Evolutionary conservation across 2,888 invertebrate species (phyloP).

Genomic region (Calameuta idolon): DNA sequence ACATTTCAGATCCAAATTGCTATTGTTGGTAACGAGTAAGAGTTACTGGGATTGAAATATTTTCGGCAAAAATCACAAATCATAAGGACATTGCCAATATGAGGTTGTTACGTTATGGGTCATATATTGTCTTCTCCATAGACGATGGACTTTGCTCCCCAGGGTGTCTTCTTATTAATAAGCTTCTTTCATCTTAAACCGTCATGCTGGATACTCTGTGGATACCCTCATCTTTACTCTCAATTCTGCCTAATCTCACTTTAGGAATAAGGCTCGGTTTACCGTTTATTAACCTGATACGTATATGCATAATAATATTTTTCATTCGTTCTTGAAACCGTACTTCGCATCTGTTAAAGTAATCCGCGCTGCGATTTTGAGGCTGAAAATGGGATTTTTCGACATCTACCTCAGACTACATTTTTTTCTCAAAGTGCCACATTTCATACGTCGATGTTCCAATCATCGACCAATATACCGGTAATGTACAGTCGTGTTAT

Average conservation of each 20-base stretch:
- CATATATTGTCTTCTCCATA: neutral
- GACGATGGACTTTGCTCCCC: neutral
- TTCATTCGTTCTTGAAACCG: neutral
- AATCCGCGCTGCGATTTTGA: too few species aligned
- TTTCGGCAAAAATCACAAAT: conserved; percentile 13
- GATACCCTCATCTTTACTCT: neutral
- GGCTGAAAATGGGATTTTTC: too few species aligned
- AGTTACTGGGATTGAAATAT: conserved; percentile 3
- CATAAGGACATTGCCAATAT: conserved; percentile 11
- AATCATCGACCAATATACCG: too few species aligned
- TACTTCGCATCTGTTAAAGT: neutral
- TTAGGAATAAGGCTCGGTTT: neutral
- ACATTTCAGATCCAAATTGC: neutral
- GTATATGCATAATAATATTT: neutral
- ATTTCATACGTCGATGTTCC: too few species aligned
- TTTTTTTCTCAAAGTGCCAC: too few species aligned
- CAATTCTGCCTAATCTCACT: neutral
- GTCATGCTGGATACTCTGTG: neutral
- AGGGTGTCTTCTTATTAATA: conserved; percentile 17
- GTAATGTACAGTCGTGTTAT: too few species aligned
- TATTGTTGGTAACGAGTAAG: neutral
- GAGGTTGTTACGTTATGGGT: conserved; percentile 2
- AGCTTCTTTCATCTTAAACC: neutral
- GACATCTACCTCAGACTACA: too few species aligned
- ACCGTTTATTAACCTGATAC: neutral